Evolutionary conservation across 2,888 invertebrate genomes (phyloP).

Genomic region (Pammene fasciana): DNA sequence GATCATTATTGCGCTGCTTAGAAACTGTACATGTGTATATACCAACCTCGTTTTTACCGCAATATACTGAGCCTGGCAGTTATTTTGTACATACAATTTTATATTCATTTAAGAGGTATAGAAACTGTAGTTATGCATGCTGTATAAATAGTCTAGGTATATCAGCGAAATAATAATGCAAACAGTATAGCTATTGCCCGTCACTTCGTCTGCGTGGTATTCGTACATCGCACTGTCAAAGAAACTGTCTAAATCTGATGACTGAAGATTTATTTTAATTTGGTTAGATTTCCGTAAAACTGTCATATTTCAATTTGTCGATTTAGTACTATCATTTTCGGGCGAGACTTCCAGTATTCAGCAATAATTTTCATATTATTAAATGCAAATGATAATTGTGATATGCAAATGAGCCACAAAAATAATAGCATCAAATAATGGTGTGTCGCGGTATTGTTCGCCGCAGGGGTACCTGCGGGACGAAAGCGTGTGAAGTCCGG

Average conservation of each 20-base stretch:
- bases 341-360: neutral
- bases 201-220: no score
- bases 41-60: neutral
- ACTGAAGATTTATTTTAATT: no score
- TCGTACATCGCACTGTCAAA: no score
- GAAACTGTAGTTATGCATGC: no score
- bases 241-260: no score
- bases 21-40: conserved; percentile 30
- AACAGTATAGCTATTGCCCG: no score
- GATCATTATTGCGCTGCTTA: conserved; percentile 34
- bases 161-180: no score
- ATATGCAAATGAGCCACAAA: conserved; percentile 37
- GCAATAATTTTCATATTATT: conserved; percentile 2
- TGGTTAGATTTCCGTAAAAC: neutral
- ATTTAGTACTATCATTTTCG: no score
- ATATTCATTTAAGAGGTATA: no score
- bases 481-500: conserved; percentile 84
- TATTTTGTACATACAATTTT: no score
- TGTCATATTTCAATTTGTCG: neutral
- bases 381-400: conserved; percentile 18
- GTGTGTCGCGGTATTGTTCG: conserved; percentile 35
- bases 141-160: no score
- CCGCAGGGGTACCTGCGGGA: conserved; percentile 59
- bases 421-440: conserved; percentile 42
- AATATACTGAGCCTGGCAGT: no score